Percentiles rank a stretch among this genome's conserved stretches.
These are phyloP conservation scores for Branchipolynoe longqiensis DNA, from an alignment of 2,888 invertebrate species.

Conservation along the genomic window DNA sequence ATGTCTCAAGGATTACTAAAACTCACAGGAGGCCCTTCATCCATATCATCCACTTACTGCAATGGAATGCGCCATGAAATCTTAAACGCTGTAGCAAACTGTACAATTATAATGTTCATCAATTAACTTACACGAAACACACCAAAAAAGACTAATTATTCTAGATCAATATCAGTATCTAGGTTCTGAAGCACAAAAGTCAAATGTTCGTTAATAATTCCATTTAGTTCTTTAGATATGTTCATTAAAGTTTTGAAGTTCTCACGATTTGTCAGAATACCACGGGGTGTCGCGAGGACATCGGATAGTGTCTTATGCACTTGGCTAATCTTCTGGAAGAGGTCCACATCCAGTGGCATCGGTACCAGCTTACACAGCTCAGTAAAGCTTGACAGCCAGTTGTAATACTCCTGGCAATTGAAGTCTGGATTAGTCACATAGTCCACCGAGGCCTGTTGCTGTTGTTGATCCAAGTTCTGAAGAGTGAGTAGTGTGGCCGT, in stretches of 20 bases:
- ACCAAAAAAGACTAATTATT: too few species aligned
- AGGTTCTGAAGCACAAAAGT: slow-evolving; percentile 74
- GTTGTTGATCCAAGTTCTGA: slow-evolving; percentile 35
- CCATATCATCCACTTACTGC: too few species aligned
- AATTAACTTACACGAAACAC: not conserved
- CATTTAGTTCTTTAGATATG: slow-evolving; percentile 76
- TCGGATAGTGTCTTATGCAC: slow-evolving; percentile 79
- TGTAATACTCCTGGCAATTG: slow-evolving; percentile 78
- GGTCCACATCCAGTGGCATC: slow-evolving; percentile 75
- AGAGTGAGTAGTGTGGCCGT: slow-evolving; percentile 17
- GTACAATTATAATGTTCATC: not conserved
- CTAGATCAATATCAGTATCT: slow-evolving; percentile 59
- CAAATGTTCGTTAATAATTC: slow-evolving; percentile 77
- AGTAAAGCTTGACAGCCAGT: slow-evolving; percentile 79
- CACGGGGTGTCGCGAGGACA: slow-evolving; percentile 78
- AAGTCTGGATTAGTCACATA: slow-evolving; percentile 78
- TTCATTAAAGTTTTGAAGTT: slow-evolving; percentile 78
- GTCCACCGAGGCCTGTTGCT: slow-evolving; percentile 64
- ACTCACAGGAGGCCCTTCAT: too few species aligned
- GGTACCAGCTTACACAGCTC: slow-evolving; percentile 76
- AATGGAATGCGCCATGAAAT: too few species aligned
- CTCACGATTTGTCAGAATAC: slow-evolving; percentile 76
- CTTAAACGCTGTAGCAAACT: too few species aligned
- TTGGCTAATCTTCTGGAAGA: slow-evolving; percentile 79
- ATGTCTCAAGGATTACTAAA: too few species aligned